Evolutionary conservation across 2,888 invertebrate genomes (phyloP).

Genomic region (Myopa testacea): DNA sequence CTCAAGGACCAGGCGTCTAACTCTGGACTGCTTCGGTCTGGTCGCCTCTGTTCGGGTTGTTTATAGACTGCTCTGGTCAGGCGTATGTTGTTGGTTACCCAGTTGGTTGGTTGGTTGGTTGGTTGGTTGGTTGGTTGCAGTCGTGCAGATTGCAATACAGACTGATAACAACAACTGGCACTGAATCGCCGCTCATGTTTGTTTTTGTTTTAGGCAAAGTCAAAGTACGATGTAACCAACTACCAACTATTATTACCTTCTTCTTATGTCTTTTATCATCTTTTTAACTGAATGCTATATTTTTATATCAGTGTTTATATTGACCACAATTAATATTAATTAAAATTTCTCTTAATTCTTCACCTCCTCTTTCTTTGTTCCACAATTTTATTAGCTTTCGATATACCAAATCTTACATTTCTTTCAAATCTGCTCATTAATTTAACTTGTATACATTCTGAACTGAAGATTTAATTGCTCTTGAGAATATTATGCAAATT

Average conservation of each 20-base stretch:
- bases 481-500: conserved; percentile 26
- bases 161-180: conserved; percentile 25
- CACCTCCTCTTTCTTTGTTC: no score
- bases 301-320: no score
- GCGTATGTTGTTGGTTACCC: not conserved
- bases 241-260: no score
- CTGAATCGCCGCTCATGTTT: not conserved
- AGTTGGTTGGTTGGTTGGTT: not conserved
- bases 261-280: no score
- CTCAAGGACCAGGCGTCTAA: not conserved
- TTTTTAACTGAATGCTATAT: no score
- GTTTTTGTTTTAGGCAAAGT: not conserved
- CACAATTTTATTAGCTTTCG: no score
- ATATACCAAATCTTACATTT: not conserved
- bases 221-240: not conserved
- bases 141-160: conserved; percentile 25
- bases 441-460: not conserved
- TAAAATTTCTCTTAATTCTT: no score
- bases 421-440: not conserved
- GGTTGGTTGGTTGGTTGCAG: not conserved
- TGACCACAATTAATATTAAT: no score
- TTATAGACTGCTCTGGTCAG: not conserved
- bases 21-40: not conserved
- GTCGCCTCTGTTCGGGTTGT: not conserved
- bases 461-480: not conserved